Evolutionary conservation across 2,113 vertebrate genomes (phyloP).

Genomic region (Brachypteracias leptosomus): DNA sequence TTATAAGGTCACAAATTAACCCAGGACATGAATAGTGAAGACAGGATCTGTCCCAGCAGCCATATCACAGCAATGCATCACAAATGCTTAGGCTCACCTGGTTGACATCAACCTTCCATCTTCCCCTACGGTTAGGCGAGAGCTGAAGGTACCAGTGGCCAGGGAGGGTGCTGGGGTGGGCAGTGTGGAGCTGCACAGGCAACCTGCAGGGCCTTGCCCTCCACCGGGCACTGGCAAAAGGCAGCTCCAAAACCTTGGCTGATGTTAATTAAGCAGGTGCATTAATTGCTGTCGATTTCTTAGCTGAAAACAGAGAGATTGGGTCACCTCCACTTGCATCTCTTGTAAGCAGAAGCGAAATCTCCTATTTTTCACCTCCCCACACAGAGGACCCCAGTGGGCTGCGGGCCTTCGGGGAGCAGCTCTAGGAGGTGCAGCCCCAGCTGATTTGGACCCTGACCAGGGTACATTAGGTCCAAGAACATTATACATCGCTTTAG

Average conservation of each 20-base stretch:
- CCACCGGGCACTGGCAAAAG: fast-evolving
- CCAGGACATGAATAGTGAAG: not conserved
- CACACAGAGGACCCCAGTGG: fast-evolving
- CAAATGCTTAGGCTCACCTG: not conserved
- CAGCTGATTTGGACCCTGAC: not conserved
- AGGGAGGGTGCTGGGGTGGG: not conserved
- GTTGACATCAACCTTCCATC: not conserved
- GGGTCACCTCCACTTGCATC: fast-evolving
- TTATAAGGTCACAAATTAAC: not conserved
- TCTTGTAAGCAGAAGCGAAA: not conserved
- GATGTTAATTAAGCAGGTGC: not conserved
- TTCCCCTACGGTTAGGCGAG: fast-evolving
- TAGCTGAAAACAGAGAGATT: not conserved
- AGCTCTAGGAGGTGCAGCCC: not conserved
- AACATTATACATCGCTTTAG: fast-evolving
- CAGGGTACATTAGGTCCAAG: not conserved
- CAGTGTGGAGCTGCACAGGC: fast-evolving
- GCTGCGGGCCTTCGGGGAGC: not conserved
- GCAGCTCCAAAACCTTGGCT: not conserved
- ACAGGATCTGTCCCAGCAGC: not conserved
- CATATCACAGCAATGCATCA: fast-evolving
- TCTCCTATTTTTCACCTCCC: not conserved
- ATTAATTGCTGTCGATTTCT: not conserved
- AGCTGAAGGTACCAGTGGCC: not conserved
- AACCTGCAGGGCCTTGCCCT: not conserved